Conservation (phyloP, 2,113 vertebrate genomes). For the Ciconia stormi region DNA sequence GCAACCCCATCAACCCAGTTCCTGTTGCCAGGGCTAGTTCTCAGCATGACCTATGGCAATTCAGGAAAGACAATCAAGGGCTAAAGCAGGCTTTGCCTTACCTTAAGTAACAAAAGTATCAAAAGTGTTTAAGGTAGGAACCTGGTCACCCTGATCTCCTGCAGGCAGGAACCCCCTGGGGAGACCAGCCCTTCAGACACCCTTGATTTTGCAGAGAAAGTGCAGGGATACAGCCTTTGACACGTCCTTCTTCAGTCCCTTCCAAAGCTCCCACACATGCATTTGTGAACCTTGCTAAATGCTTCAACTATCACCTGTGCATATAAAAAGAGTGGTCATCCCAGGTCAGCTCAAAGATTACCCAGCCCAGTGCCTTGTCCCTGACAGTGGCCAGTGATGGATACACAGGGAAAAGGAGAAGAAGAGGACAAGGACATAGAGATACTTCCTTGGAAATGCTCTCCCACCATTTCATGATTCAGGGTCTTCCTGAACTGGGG, state of each 20-base stretch:
- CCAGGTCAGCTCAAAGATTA: fast-evolving
- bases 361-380: not conserved
- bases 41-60: not conserved
- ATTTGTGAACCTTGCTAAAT: not conserved
- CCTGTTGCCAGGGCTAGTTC: not conserved
- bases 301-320: not conserved
- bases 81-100: not conserved
- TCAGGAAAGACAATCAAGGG: not conserved
- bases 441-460: not conserved
- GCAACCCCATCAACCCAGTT: not conserved
- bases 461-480: not conserved
- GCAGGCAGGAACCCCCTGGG: not conserved
- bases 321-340: not conserved
- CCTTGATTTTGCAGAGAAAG: not conserved
- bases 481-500: not conserved
- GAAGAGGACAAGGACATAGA: not conserved
- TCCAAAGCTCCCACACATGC: not conserved
- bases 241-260: not conserved
- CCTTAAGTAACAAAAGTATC: not conserved
- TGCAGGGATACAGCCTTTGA: not conserved
- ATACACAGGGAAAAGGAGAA: not conserved
- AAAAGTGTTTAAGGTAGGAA: not conserved
- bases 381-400: not conserved
- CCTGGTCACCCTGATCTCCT: not conserved
- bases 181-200: not conserved